These are phyloP conservation scores for Upupa epops DNA, from an alignment of 2,113 vertebrate species.

Conservation along the genomic window DNA sequence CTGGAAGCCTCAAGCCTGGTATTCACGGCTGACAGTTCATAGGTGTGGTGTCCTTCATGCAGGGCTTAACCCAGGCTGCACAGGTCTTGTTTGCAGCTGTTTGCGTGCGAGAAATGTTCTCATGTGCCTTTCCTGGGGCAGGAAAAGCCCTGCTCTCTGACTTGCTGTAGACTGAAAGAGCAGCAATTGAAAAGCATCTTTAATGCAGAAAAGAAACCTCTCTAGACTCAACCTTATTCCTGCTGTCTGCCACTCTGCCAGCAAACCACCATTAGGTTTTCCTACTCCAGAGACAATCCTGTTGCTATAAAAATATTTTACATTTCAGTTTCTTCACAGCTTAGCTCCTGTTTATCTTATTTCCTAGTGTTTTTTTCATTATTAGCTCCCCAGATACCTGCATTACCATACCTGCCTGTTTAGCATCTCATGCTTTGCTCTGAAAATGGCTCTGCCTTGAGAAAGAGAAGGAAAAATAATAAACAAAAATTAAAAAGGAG, in stretches of 20 bases:
- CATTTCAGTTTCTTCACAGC: not conserved
- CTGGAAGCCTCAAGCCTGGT: not conserved
- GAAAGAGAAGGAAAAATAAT: not conserved
- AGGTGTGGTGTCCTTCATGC: not conserved
- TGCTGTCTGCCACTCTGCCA: not conserved
- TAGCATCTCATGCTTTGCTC: accelerated
- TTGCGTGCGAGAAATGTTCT: not conserved
- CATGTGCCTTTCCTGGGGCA: not conserved
- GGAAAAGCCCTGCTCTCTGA: not conserved
- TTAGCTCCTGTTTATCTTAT: not conserved
- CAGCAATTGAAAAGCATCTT: not conserved
- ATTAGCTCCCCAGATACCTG: not conserved
- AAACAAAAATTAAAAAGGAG: accelerated
- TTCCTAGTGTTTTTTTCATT: not conserved
- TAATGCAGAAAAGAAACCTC: not conserved
- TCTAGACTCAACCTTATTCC: not conserved
- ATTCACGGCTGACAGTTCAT: not conserved
- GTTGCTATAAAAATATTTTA: not conserved
- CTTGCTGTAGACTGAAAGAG: not conserved
- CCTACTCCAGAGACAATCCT: not conserved
- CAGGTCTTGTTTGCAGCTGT: not conserved
- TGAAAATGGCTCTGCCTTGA: not conserved
- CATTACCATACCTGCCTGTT: too few species aligned
- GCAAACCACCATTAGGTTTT: too few species aligned
- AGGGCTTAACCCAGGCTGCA: not conserved